Conservation (phyloP, 2,797 vertebrate genomes). For the Diceros bicornis region DNA sequence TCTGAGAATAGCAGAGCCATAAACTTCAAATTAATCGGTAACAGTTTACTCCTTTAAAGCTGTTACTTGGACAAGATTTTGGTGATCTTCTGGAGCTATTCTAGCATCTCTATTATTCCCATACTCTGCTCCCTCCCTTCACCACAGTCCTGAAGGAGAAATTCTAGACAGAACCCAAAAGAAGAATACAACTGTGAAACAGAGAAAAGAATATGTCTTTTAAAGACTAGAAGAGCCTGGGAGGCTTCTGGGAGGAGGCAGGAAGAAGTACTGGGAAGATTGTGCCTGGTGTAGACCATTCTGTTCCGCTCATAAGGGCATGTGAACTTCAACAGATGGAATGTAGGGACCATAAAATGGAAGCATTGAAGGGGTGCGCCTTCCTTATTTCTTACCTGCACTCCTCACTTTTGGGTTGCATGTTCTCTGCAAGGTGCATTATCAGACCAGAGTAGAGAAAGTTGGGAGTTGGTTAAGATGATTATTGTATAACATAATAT, state of each 20-base stretch:
- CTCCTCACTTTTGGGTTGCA: background rate
- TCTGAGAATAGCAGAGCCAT: conserved; percentile 10
- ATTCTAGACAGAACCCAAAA: background rate
- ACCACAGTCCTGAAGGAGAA: background rate
- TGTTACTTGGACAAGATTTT: background rate
- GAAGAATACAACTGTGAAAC: background rate
- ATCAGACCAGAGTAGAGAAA: background rate
- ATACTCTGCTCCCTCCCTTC: background rate
- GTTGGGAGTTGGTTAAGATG: background rate
- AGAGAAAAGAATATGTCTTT: background rate
- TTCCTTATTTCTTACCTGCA: background rate
- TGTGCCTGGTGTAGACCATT: background rate
- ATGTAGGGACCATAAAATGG: background rate
- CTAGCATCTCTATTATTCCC: background rate
- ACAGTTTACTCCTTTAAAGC: background rate
- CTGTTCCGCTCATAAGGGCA: background rate
- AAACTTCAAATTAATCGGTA: conserved; percentile 39
- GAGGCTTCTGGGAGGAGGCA: background rate
- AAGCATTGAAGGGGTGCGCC: background rate
- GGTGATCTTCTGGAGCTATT: background rate
- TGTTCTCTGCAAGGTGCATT: background rate
- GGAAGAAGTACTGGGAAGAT: background rate
- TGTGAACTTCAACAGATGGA: background rate
- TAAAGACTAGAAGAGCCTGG: background rate
- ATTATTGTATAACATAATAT: background rate